Conservation (phyloP, 2,113 vertebrate species). For the Actinemys pallida region DNA sequence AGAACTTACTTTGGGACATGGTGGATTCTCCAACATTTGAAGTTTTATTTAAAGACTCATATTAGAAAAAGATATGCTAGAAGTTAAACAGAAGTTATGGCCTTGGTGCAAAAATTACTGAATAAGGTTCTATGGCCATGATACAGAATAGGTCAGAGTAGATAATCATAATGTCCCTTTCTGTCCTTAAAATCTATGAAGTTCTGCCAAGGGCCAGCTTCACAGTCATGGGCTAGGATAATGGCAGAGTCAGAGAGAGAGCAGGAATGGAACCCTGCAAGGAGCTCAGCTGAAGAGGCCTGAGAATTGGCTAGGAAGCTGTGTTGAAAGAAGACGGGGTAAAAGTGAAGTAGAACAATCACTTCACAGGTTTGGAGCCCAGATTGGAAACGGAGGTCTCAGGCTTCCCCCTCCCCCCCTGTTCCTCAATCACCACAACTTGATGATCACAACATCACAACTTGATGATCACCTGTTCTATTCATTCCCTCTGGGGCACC, state of each 20-base stretch:
- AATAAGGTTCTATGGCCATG: background rate
- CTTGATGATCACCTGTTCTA: too few species aligned
- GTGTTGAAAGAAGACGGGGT: background rate
- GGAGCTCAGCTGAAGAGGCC: background rate
- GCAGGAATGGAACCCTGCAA: background rate
- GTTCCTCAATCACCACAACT: too few species aligned
- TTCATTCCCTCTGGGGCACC: too few species aligned
- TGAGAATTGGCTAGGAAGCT: background rate
- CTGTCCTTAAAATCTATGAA: background rate
- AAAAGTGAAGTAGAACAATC: background rate
- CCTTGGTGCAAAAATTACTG: background rate
- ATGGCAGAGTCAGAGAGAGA: background rate
- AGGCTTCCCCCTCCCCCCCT: too few species aligned
- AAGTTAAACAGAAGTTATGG: background rate
- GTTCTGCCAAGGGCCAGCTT: background rate
- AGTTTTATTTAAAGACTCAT: background rate
- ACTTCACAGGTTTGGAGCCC: too few species aligned
- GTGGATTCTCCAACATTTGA: background rate
- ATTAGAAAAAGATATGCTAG: background rate
- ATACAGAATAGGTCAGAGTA: background rate
- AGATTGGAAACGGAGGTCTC: too few species aligned
- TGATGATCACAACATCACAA: too few species aligned
- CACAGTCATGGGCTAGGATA: background rate
- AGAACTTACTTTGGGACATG: background rate
- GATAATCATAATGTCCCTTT: background rate